Conservation (phyloP, 1,140 invertebrate genomes). For the Camponotus pennsylvanicus region DNA sequence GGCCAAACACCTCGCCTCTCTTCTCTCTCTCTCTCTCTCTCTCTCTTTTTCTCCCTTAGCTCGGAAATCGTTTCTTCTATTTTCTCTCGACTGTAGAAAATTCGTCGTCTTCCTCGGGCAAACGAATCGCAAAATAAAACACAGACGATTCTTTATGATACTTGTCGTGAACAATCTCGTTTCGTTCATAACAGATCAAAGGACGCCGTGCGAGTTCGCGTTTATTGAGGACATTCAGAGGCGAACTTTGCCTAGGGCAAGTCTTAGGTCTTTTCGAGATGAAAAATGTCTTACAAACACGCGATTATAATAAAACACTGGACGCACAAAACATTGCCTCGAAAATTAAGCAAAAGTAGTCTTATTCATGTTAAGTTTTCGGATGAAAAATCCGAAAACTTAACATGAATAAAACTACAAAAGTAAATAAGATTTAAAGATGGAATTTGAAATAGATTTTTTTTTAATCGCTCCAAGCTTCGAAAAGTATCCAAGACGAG, state of each 20-base stretch:
- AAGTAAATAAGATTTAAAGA: not conserved
- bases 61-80: constrained; percentile 29
- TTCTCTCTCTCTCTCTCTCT: not conserved
- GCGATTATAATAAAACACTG: not conserved
- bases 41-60: not conserved
- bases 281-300: not conserved
- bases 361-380: no score
- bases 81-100: constrained; percentile 21
- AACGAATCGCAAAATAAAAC: constrained; percentile 46
- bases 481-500: constrained; percentile 22
- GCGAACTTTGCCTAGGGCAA: constrained; percentile 7
- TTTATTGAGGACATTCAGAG: constrained; percentile 16
- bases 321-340: not conserved
- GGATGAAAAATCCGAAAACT: not conserved
- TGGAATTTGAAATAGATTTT: constrained; percentile 42
- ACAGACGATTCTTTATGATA: constrained; percentile 12
- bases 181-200: constrained; percentile 4
- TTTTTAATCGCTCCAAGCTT: constrained; percentile 25
- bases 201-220: not conserved
- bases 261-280: not conserved
- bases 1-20: not conserved
- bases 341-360: not conserved
- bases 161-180: not conserved
- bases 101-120: constrained; percentile 23
- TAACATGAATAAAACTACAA: not conserved